These are phyloP conservation scores for Poeciliopsis turrubarensis DNA, from an alignment of 2,113 vertebrate species.

Conservation along the genomic window DNA sequence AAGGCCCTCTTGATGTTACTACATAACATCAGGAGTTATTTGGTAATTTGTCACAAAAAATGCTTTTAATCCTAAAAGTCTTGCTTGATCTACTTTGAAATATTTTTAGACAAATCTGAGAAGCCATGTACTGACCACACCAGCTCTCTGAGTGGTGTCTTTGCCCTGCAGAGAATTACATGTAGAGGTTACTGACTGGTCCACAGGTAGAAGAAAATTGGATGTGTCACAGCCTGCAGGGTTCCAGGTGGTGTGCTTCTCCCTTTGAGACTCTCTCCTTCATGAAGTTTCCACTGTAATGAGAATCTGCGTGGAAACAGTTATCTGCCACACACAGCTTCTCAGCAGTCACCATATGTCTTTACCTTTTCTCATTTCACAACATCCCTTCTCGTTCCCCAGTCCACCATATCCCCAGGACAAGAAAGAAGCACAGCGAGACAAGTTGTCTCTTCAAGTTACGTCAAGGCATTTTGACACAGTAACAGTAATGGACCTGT, in stretches of 20 bases:
- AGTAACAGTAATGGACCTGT: not conserved
- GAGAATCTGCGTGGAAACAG: slow-evolving; percentile 57
- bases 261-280: slow-evolving; percentile 58
- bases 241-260: slow-evolving; percentile 72
- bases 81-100: not conserved
- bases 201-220: slow-evolving; percentile 73
- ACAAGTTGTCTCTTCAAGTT: not conserved
- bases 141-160: slow-evolving; percentile 19
- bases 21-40: not conserved
- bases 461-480: not conserved
- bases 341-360: slow-evolving; percentile 69
- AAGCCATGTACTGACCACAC: slow-evolving; percentile 34
- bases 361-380: slow-evolving; percentile 26
- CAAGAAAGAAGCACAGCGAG: slow-evolving; percentile 1
- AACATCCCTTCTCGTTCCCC: slow-evolving; percentile 21
- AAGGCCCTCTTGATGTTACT: not conserved
- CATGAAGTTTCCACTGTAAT: slow-evolving; percentile 51
- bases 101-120: slow-evolving; percentile 4
- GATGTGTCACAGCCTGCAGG: slow-evolving; percentile 63
- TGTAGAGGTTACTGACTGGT: slow-evolving; percentile 43
- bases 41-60: not conserved
- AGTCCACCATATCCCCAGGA: not conserved
- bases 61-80: not conserved
- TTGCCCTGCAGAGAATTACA: slow-evolving; percentile 28
- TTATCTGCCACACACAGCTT: slow-evolving; percentile 70